Evolutionary conservation across 64 coral and sea anemone genomes (phyloP), one percentile per base, ranked within the genome.

Genomic region (Acropora tenuis): DNA sequence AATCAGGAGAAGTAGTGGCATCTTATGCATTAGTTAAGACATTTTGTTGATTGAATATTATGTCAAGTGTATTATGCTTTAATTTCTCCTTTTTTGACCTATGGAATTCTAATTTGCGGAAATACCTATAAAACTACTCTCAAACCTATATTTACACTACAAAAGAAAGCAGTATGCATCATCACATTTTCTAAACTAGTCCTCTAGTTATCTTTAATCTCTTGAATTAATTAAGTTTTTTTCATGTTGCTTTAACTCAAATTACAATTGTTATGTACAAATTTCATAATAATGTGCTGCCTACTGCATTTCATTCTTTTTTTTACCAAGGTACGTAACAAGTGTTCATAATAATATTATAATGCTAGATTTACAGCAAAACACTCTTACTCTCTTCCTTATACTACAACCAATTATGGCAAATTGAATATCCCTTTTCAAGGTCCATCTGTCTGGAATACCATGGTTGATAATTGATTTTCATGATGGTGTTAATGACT

Each of bases 161-260:
- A 48, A 80, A 80, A 80, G 52, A 47, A 47, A 78, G 78, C 52
- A 45, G 1, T 80, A 0, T 46, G 78, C 47, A 48, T 47, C 8
- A 80, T 48, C 47, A 80, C 78, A 47, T 80, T 50, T 69, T 69
- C 66, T 69, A 69, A 69, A 69, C n/a, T 69, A 17, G 66, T 15
- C 18, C n/a, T 69, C 66, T 19, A 69, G 66, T 69, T 0, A 0
- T 6, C 30, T 69, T 69, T 1, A 69, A 69, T 69, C 66, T 69
- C 66, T 69, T 69, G n/a, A 1, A 19, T 13, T 69, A 69, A 69
- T 69, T 69, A 69, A 1, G 66, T 69, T 69, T 19, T 30, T 69
- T 69, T 30, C 0, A 69, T 1, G 3, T 69, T 69, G 66, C 0
- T 19, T 19, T 19, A 69, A 0, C 18, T 19, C 66, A 69, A 17